Evolutionary conservation across 2,797 vertebrate genomes (phyloP), one percentile per base, ranked within the genome.

Genomic region (Lepus townsendii): DNA sequence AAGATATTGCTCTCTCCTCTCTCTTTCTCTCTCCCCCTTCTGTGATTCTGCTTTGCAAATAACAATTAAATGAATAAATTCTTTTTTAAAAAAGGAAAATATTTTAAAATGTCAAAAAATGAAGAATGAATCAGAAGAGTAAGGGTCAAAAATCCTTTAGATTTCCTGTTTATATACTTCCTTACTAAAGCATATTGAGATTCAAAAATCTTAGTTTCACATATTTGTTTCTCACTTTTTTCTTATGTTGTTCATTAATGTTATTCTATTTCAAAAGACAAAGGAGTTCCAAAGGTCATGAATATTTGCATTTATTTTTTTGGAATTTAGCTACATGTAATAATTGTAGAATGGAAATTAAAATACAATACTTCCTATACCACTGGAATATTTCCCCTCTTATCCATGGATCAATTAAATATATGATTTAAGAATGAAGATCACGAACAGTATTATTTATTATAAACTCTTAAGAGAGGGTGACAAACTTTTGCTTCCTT

Each of bases 271-370:
- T 95, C 47, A 77, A 93, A 85, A 95, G n/a, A 8, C 7, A 93
- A 94, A 91, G 1, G 16, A 90, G 57, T 88, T 95, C 42, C 24
- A 69, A 78, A 83, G 54, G 11, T 10, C 7, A 68, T 83, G 94
- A 76, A 76, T 65, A 52, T 69, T 89, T 17, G 19, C 35, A 62
- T 22, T 79, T 19, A 38, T 47, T 26, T 69, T 91, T 91, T 66
- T n/a, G 42, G 65, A 16, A 60, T 96, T 95, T 38, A 91, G 30
- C 69, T 76, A 24, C 78, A 71, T n/a, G 95, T 80, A 86, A 84
- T 24, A 79, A 11, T 80, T 85, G 87, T 17, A 91, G 26, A 93
- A 69, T 69, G 32, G 7, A 12, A 0, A 1, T 80, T 93, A 77
- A 93, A 72, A 38, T 30, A 52, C 2, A 72, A 62, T 82, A 66